Percentiles rank a stretch among this genome's conserved stretches.
Conservation (phyloP, 2,888 invertebrate genomes). For the Parelbella ahira region DNA sequence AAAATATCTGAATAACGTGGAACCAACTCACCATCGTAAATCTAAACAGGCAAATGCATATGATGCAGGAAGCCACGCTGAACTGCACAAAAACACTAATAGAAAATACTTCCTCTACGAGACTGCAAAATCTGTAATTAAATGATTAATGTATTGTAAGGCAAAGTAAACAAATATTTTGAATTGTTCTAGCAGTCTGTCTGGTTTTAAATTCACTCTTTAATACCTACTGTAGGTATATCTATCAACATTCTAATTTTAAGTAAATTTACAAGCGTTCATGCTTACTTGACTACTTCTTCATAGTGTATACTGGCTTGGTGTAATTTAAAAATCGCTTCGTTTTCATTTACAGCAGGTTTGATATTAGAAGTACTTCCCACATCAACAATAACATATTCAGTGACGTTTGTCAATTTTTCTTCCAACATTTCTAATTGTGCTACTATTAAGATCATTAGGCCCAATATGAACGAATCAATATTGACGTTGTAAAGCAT, state of each 20-base stretch:
- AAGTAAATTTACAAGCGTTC: too few species aligned
- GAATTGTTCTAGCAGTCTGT: too few species aligned
- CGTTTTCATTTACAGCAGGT: neutral
- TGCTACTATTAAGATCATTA: slow-evolving; percentile 49
- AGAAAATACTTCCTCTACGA: slow-evolving; percentile 49
- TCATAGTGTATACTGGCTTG: slow-evolving; percentile 38
- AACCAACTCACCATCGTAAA: slow-evolving; percentile 53
- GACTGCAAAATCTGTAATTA: slow-evolving; percentile 51
- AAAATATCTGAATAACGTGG: too few species aligned
- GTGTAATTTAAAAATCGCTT: slow-evolving; percentile 7
- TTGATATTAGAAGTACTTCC: neutral
- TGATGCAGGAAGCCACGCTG: slow-evolving; percentile 49
- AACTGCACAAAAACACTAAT: slow-evolving; percentile 52
- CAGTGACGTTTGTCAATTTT: slow-evolving; percentile 43
- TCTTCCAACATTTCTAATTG: slow-evolving; percentile 53
- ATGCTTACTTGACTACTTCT: slow-evolving; percentile 46
- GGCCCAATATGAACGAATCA: slow-evolving; percentile 51
- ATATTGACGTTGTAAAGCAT: slow-evolving; percentile 50
- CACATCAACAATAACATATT: slow-evolving; percentile 8
- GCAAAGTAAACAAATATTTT: too few species aligned
- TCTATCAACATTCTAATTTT: too few species aligned
- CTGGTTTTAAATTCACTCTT: too few species aligned
- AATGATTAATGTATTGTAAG: slow-evolving; percentile 10
- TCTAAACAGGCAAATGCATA: slow-evolving; percentile 56
- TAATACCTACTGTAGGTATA: too few species aligned